These are phyloP conservation scores for Cyprinodon variegatus DNA, from an alignment of 2,113 vertebrate genomes.

Conservation along the genomic window DNA sequence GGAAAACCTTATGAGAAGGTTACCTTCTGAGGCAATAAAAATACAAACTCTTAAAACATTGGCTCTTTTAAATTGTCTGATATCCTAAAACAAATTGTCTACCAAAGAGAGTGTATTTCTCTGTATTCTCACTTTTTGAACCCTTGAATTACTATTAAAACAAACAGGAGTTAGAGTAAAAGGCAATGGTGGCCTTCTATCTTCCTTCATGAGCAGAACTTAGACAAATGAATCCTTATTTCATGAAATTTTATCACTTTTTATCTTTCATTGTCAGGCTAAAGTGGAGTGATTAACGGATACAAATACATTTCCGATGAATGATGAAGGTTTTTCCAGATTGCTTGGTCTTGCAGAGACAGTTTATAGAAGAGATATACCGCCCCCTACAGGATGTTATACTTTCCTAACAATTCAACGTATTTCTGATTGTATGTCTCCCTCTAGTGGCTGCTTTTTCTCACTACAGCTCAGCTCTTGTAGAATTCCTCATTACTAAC, in stretches of 20 bases:
- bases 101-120: neutral
- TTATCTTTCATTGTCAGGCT: neutral
- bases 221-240: neutral
- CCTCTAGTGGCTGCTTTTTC: slow-evolving; percentile 21
- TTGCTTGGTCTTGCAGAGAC: neutral
- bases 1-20: neutral
- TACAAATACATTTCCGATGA: neutral
- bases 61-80: neutral
- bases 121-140: neutral
- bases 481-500: neutral
- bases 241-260: neutral
- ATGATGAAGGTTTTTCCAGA: neutral
- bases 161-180: neutral
- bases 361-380: neutral
- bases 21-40: neutral
- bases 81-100: neutral
- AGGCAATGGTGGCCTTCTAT: neutral
- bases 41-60: neutral
- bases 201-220: neutral
- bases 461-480: slow-evolving; percentile 23
- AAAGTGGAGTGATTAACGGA: neutral
- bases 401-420: accelerated
- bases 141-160: neutral
- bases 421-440: slow-evolving; percentile 11
- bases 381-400: slow-evolving; percentile 32